A percentile compares a stretch with the other conserved stretches of the same genome.
Evolutionary conservation across 2,113 vertebrate species (phyloP).

Genomic region (Phalacrocorax brasilianus): DNA sequence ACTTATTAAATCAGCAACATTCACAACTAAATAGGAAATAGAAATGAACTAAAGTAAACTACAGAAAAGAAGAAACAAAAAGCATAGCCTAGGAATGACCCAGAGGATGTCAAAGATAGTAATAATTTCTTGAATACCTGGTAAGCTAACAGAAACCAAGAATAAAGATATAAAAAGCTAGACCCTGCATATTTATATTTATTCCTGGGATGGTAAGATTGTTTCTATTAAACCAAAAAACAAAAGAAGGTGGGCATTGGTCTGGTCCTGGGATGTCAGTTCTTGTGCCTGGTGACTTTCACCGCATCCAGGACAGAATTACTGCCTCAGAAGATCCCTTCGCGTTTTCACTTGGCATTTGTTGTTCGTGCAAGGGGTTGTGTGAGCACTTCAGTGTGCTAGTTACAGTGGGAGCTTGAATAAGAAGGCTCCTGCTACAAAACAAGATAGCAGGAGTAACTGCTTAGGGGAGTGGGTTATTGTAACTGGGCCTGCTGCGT

Average conservation of each 20-base stretch:
- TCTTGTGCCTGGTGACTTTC: background rate
- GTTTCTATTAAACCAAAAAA: background rate
- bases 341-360: background rate
- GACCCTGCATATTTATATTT: background rate
- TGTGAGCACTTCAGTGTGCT: background rate
- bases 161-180: background rate
- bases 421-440: background rate
- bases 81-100: background rate
- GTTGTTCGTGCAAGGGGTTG: accelerated
- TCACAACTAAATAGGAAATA: background rate
- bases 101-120: background rate
- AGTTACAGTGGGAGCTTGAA: background rate
- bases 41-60: background rate
- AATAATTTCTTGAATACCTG: background rate
- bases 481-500: background rate
- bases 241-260: background rate
- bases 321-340: background rate
- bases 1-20: background rate
- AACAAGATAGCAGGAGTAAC: background rate
- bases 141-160: background rate
- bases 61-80: background rate
- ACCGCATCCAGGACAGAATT: background rate
- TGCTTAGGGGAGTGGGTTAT: background rate
- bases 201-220: background rate
- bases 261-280: background rate